Base-by-base conservation (phyloP, 2,888 invertebrate genomes). In the Tiphia femorata region DNA sequence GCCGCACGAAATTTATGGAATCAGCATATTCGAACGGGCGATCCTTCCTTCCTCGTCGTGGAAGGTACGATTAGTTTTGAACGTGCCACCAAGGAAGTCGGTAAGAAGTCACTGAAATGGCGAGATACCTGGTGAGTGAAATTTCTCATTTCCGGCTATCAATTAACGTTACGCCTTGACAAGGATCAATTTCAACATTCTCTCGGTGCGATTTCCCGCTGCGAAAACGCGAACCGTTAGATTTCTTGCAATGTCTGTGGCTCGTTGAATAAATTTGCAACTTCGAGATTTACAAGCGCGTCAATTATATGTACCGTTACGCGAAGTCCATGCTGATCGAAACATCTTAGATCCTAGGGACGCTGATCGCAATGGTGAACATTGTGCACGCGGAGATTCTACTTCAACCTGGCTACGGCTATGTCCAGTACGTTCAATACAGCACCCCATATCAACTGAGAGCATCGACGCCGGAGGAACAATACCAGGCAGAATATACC, bases 351-450 rank as follows among this genome's bases (percentile, higher is more conserved):
- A 10, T 65, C 21, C 4, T 49, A 20, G 25, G 42, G 17, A 20
- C 17, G 1, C 5, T 37, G 27, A 21, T 70, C 1, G 41, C 46
- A 8, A 38, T 20, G 12, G 7, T 23, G n/a, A 50, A 27, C 23
- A 17, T 41, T n/a, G 41, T 38, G n/a, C 8, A 50, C 2, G 74
- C 67, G 2, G 69, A 75, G 17, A 43, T 75, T 2, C 20, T 75
- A 7, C 59, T 74, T 6, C 74, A 67, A 21, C 70, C 76, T 14
- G 73, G 68, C 2, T 75, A 70, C 38, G 27, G 33, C 1, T n/a
- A n/a, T n/a, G n/a, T n/a, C n/a, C 58, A 58, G 12, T 14, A n/a
- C 12, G 12, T 4, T 1, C 5, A n/a, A 6, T 12, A 33, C 14
- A 2, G 6, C 6, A 2, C 8, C 2, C 1, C 8, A n/a, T 33